Evolutionary conservation across 2,888 invertebrate genomes (phyloP), one percentile per base, ranked within the genome.

Genomic region (Rhodophaea formosa): DNA sequence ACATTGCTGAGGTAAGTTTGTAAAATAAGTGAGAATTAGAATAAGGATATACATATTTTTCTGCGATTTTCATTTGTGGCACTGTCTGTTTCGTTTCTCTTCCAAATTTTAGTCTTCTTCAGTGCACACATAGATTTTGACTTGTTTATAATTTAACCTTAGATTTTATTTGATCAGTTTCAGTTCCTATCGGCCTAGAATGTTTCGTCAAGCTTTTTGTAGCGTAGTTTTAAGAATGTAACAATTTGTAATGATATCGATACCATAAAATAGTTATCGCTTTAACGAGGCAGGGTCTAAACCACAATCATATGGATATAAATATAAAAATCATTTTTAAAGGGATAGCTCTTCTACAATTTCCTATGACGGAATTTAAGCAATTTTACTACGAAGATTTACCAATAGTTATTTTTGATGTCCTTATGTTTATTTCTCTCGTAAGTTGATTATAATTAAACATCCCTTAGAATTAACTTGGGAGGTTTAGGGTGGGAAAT

Each of bases 231-330:
- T 77, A 77, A 72, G 74, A 60, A 64, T 69, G 74, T 81, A 83
- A 79, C 72, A 77, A 80, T 79, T 84, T 77, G 71, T 77, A 75
- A 67, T 70, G 67, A 80, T 84, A 83, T 82, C 74, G 75, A 67
- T 84, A 83, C 77, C 74, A 79, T 81, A 80, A 74, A 77, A 80
- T 85, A 85, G 80, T 75, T 85, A 88, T 87, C 79, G 88, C 89
- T 89, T 89, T 82, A 88, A 88, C 86, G 86, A 89, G 83, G 89
- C 90, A 91, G 90, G 90, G 90, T 90, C 86, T 82, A 79, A 83
- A 87, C 82, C 84, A 86, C 82, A 84, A 86, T 84, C 86, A 81
- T 79, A 79, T 77, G 72, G 76, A 75, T 80, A 76, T 72, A 73
- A 53, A 75, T 71, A 71, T 74, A 68, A 75, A 74, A 71, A 77